phyloP scores from a whole-genome alignment of 2,888 invertebrate genomes.

The Ecdyonurus torrentis region DNA sequence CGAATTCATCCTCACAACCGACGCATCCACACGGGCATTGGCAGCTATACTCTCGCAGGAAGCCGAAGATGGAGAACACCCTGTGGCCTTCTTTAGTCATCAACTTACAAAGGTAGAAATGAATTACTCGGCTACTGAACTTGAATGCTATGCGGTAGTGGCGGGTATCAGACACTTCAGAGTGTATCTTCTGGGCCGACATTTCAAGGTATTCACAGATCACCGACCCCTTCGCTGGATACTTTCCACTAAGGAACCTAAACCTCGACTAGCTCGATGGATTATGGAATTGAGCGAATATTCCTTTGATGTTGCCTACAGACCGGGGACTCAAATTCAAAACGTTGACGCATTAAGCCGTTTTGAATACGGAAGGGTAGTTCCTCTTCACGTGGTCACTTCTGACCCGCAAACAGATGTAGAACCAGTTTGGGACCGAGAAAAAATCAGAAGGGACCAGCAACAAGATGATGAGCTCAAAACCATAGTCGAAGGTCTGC shows the following conservation, averaged over 20 bases:
- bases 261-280: conserved; percentile 5
- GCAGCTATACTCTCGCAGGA: not conserved
- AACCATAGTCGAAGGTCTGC: not conserved
- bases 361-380: not conserved
- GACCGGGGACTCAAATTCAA: not conserved
- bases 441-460: not conserved
- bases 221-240: not conserved
- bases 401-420: too few relatives aligned
- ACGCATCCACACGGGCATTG: not conserved
- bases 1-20: conserved; percentile 1
- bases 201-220: not conserved
- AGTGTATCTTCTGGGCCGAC: not conserved
- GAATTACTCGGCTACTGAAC: not conserved
- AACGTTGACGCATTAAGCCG: conserved; percentile 3
- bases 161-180: not conserved
- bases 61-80: conserved; percentile 6
- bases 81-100: not conserved
- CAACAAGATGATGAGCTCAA: not conserved
- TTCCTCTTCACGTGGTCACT: too few relatives aligned
- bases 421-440: not conserved
- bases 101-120: not conserved
- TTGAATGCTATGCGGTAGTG: not conserved
- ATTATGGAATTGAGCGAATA: conserved; percentile 5
- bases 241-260: too few relatives aligned
- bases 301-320: not conserved